Base-by-base conservation (phyloP, 2,113 vertebrate species). In the Nothobranchius furzeri region DNA sequence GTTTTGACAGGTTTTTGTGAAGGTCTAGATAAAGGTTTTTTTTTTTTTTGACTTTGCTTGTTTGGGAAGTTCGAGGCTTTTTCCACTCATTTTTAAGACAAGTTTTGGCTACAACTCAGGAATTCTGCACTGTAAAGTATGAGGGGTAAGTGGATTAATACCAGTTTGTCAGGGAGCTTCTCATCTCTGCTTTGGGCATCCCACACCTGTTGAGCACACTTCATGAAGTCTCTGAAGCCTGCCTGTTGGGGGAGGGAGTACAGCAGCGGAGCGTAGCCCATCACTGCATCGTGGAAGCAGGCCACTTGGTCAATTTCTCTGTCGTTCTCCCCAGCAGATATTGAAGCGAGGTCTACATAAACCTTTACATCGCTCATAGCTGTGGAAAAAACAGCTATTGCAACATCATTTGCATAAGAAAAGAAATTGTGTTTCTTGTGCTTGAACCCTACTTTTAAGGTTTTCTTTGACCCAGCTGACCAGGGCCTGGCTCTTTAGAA, bases 291-390 rank as follows among this genome's bases (percentile, higher is more conserved):
- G 4, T 91, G 89, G 76, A 93, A 93, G 75, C 85, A 89, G 25
- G 87, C 88, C 59, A 93, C 86, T 64, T 83, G 87, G 78, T 93
- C 93, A 17, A 89, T 91, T 81, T 93, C 92, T 0, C 69, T 40
- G 85, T 92, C 93, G 17, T 92, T 93, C 80, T 93, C 93, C 60
- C 93, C 93, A 6, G 91, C 93, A 53, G 92, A 92, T 70, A 93
- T 93, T 20, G 87, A 84, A 1, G 92, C 91, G 51, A 93, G 81
- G 0, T 93, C 92, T 3, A 92, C 91, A 51, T 92, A 93, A 20
- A 91, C 88, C 64, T 93, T 92, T 65, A 93, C 65, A 0, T 93
- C 91, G 10, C 89, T 90, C 79, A 90, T 85, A 30, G 74, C 93
- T 93, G 72, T 24, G 6, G 4, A 56, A n/a, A 40, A 24, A 13